These are phyloP conservation scores for Drosophila quinaria DNA, from an alignment of 2,888 invertebrate species.

Conservation along the genomic window DNA sequence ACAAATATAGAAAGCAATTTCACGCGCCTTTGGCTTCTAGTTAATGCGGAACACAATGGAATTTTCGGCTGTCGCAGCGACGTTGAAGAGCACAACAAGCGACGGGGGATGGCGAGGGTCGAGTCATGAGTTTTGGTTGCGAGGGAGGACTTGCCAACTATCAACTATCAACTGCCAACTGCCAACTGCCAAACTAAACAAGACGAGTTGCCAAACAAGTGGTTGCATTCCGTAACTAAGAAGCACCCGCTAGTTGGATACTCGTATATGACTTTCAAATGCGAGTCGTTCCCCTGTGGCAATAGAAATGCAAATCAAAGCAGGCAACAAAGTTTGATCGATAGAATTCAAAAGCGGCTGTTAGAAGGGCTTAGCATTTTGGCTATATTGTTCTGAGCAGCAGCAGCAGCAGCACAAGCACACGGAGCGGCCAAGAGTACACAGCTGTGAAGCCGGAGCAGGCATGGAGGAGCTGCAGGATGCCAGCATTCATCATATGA, in stretches of 20 bases:
- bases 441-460: slow-evolving; percentile 5
- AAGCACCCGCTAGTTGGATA: slow-evolving; percentile 49
- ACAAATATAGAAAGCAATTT: slow-evolving; percentile 49
- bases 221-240: slow-evolving; percentile 81
- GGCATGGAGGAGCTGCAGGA: slow-evolving; percentile 85
- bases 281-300: slow-evolving; percentile 7
- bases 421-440: slow-evolving; percentile 6
- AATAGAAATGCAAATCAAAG: slow-evolving; percentile 45
- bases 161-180: slow-evolving; percentile 22
- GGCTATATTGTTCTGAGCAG: slow-evolving; percentile 30
- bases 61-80: slow-evolving; percentile 26
- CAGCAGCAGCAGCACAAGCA: slow-evolving; percentile 28
- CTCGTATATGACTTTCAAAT: slow-evolving; percentile 17
- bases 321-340: slow-evolving; percentile 72
- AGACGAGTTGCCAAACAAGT: slow-evolving; percentile 62
- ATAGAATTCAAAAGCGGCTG: slow-evolving; percentile 58
- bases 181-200: neutral
- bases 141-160: slow-evolving; percentile 7
- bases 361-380: slow-evolving; percentile 41
- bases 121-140: neutral
- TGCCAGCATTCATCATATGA: slow-evolving; percentile 89
- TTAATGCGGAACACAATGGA: slow-evolving; percentile 46
- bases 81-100: neutral
- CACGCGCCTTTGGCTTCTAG: slow-evolving; percentile 43
- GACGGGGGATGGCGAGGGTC: neutral